These are phyloP conservation scores for Noctilio leporinus DNA, from an alignment of 2,113 vertebrate species.

Conservation along the genomic window DNA sequence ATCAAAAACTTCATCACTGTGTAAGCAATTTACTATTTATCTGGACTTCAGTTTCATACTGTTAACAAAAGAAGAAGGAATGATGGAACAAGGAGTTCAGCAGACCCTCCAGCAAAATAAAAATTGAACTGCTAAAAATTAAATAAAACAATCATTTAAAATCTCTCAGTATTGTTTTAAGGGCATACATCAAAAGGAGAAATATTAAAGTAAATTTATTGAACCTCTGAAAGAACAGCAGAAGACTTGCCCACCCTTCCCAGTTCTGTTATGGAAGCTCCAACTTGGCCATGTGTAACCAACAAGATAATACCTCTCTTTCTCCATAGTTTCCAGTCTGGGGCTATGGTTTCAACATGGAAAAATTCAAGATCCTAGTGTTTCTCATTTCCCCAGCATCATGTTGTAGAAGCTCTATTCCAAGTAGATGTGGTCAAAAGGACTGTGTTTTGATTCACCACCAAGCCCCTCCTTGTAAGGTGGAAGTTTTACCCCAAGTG, in stretches of 20 bases:
- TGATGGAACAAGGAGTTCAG: not conserved
- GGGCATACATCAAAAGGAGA: not conserved
- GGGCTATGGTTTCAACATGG: not conserved
- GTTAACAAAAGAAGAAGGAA: not conserved
- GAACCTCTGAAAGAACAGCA: not conserved
- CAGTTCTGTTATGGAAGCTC: not conserved
- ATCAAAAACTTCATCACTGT: not conserved
- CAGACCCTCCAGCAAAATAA: not conserved
- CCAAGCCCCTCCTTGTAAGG: not conserved
- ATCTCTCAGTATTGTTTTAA: not conserved
- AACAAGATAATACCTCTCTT: not conserved
- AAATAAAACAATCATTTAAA: not conserved
- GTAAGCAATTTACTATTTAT: not conserved
- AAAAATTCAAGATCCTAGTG: not conserved
- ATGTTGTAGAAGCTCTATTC: not conserved
- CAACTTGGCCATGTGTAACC: not conserved
- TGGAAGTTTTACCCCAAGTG: not conserved
- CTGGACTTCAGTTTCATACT: slow-evolving; percentile 6
- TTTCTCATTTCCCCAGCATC: not conserved
- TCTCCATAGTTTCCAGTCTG: not conserved
- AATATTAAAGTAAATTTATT: not conserved
- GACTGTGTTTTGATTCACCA: not conserved
- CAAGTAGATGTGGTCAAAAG: not conserved
- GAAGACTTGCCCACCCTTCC: not conserved
- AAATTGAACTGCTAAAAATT: not conserved